Base-by-base conservation (phyloP, 1,140 invertebrate species). In the Neotoxoptera formosana region DNA sequence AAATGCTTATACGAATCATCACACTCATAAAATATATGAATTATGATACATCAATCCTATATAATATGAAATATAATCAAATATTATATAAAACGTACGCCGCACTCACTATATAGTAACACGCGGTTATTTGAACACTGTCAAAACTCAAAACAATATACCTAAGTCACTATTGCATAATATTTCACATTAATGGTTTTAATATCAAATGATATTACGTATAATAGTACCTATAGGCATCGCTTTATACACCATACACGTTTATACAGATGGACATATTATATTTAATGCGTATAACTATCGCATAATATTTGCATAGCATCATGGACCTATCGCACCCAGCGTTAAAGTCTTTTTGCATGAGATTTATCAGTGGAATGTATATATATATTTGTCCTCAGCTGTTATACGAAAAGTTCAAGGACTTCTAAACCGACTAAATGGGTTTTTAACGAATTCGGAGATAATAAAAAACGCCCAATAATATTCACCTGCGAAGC, bases 381-480 rank as follows among this genome's bases (percentile, higher is more conserved):
- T 23, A 25, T 84, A 36, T 84, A 36, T 41, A 21, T 83, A 41
- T 25, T 84, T 25, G 14, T 45, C 9, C 41, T 84, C 41, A 84
- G 41, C 23, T 41, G 36, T 84, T 84, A 8, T 21, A n/a, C n/a
- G 45, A 36, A 25, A 41, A 25, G 21, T 84, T 84, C 83, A 41
- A 41, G 86, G 47, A 48, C 86, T 25, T 48, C 20, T n/a, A 87
- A 87, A 48, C n/a, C 4, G 17, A 48, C 45, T n/a, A 87, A 87
- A 87, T n/a, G n/a, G 86, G 7, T 87, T 87, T 48, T 87, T 87
- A 51, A 87, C 30, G 86, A 87, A 87, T 20, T 41, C 41, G 36
- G 21, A 84, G 36, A 45, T 41, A 45, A 76, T 76, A 21, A 83
- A 83, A 83, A 47, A 87, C 84, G 25, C 84, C 41, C 41, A 47